phyloP scores from a whole-genome alignment of 2,888 invertebrate genomes.

The Bhutanitis thaidina region DNA sequence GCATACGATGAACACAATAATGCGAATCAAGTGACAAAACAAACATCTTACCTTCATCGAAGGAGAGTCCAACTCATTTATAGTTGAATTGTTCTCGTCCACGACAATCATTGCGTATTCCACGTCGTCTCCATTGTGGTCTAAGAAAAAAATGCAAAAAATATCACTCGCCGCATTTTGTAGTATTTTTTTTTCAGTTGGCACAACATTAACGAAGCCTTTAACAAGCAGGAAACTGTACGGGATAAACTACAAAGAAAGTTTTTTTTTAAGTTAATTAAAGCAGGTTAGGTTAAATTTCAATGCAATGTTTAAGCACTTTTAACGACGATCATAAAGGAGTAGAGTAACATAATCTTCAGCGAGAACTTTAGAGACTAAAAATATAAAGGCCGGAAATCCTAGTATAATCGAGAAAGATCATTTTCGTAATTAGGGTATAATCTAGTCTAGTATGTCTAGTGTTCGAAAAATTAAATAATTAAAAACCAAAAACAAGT shows the following conservation, averaged over 20 bases:
- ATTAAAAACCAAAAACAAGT: constrained; percentile 1
- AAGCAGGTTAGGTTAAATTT: background rate
- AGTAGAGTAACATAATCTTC: background rate
- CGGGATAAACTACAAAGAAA: background rate
- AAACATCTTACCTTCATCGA: constrained; percentile 88
- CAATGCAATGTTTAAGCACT: constrained; percentile 4
- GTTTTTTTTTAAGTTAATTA: background rate
- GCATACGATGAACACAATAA: constrained; percentile 1
- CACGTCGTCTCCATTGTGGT: constrained; percentile 85
- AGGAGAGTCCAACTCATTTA: constrained; percentile 90
- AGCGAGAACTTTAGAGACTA: too few relatives aligned
- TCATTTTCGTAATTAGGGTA: background rate
- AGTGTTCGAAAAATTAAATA: background rate
- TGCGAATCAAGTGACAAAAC: background rate
- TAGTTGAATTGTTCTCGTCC: constrained; percentile 92
- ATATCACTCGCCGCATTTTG: constrained; percentile 3
- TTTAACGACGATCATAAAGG: background rate
- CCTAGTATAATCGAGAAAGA: background rate
- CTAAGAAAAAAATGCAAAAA: constrained; percentile 38
- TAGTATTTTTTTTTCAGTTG: background rate
- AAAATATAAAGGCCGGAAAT: too few relatives aligned
- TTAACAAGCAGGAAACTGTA: constrained; percentile 12
- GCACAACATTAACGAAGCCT: constrained; percentile 10
- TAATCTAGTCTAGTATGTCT: constrained; percentile 1
- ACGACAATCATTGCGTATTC: constrained; percentile 95